Conservation (phyloP, 2,888 invertebrate species). For the Drosophila subsilvestris region DNA sequence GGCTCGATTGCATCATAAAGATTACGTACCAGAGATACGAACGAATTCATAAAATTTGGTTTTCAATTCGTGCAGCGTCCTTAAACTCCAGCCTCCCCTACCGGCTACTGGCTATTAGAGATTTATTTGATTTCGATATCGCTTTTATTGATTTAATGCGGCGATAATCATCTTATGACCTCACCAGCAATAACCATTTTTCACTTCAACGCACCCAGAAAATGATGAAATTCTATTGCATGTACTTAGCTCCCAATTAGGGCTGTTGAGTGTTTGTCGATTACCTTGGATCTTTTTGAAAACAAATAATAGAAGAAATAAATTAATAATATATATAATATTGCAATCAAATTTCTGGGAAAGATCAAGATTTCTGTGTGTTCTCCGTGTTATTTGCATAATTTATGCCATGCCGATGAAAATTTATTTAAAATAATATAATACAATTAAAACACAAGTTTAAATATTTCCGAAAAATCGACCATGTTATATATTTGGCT, state of each 20-base stretch:
- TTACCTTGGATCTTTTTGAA: too few relatives aligned
- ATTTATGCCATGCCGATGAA: too few relatives aligned
- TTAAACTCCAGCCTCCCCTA: not conserved
- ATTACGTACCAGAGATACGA: slow-evolving; percentile 56
- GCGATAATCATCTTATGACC: slow-evolving; percentile 52
- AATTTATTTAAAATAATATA: too few relatives aligned
- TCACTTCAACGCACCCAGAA: slow-evolving; percentile 22
- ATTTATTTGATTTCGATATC: slow-evolving; percentile 59
- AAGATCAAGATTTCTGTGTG: too few relatives aligned
- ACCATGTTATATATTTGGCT: too few relatives aligned
- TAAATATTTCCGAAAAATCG: too few relatives aligned
- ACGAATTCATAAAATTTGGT: slow-evolving; percentile 71
- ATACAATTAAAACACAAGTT: too few relatives aligned
- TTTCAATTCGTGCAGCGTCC: slow-evolving; percentile 22
- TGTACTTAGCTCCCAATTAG: not conserved
- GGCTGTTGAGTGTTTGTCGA: too few relatives aligned
- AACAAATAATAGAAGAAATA: too few relatives aligned
- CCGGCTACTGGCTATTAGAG: slow-evolving; percentile 9
- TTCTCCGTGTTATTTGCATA: too few relatives aligned
- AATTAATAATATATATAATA: too few relatives aligned
- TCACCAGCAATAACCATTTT: slow-evolving; percentile 23
- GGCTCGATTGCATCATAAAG: slow-evolving; percentile 72
- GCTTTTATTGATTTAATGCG: slow-evolving; percentile 51
- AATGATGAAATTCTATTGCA: slow-evolving; percentile 8
- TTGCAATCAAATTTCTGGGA: too few relatives aligned